Evolutionary conservation across 2,113 vertebrate genomes (phyloP), one percentile per base, ranked within the genome.

Genomic region (Cinclus cinclus): DNA sequence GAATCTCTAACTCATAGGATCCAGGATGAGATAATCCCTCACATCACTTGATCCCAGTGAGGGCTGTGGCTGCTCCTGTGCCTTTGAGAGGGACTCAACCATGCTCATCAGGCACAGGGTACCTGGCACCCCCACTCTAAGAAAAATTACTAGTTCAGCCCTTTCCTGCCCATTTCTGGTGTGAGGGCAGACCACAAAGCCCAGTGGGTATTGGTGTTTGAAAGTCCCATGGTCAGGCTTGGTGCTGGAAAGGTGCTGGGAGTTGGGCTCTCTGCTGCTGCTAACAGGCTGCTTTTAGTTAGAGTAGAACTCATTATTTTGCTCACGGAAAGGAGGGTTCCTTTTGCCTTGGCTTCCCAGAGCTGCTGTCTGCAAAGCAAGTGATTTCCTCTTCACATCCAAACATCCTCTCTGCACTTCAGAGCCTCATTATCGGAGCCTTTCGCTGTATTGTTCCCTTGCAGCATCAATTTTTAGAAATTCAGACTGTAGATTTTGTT

Each of bases 1-100:
- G 93, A 95, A 97, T 96, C 95, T 70, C 64, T 59, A 91, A 60
- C 77, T 93, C 60, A 1, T 14, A 74, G 91, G 83, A 93, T 96
- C 90, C 90, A 74, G 94, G 37, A 86, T 93, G 94, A 92, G 91
- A 70, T 93, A 81, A 94, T 92, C 86, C 42, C 83, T 83, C 1
- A 0, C 83, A 56, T 86, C 85, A 23, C 79, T 92, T 11, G 90
- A 80, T 79, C 68, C 85, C 71, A 15, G 65, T 3, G 37, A 53
- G 71, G 50, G 73, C 83, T 4, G 65, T 90, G 2, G 83, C 87
- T 90, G 35, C n/a, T 91, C 93, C 71, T 41, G 25, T 63, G 85
- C 73, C 82, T 88, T 69, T 0, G 2, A 55, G 46, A 67, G 75
- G 75, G 50, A 41, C 15, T 18, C 6, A 15, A 15, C 39, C 39